Conservation (phyloP, 35 echinoderm and acorn worm genomes). For the Heliocidaris erythrogramma region DNA sequence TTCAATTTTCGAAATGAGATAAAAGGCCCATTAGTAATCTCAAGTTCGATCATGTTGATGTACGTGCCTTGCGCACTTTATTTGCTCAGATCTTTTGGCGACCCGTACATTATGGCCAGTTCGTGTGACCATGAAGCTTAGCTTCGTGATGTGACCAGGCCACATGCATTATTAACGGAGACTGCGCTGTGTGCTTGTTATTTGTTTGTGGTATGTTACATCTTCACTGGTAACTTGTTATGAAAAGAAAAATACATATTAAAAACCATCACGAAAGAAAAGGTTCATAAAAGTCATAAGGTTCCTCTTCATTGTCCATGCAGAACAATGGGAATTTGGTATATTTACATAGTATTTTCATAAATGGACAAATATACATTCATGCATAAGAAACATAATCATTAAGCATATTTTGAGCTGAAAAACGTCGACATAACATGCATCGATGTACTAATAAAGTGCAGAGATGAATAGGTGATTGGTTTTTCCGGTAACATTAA, state of each 20-base stretch:
- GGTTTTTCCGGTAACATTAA: too few relatives aligned
- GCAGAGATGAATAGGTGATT: too few relatives aligned
- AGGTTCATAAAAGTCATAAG: too few relatives aligned
- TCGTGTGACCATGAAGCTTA: background rate
- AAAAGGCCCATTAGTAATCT: conserved; percentile 11
- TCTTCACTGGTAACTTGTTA: background rate
- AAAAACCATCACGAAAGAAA: background rate
- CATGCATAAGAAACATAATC: too few relatives aligned
- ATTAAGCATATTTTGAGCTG: too few relatives aligned
- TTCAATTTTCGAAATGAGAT: background rate
- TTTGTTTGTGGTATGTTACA: background rate
- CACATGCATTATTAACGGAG: too few relatives aligned
- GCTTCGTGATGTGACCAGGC: background rate
- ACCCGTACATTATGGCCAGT: background rate
- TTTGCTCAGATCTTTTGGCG: background rate
- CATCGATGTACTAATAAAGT: too few relatives aligned
- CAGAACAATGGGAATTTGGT: too few relatives aligned
- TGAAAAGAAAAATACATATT: background rate
- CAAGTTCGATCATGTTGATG: background rate
- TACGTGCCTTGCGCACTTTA: background rate
- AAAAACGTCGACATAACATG: too few relatives aligned
- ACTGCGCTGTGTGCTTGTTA: background rate
- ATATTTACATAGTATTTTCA: too few relatives aligned
- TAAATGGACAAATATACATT: too few relatives aligned
- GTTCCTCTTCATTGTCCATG: too few relatives aligned